Evolutionary conservation across 1,140 invertebrate species (phyloP), one percentile per base, ranked within the genome.

Genomic region (Leptopilina boulardi): DNA sequence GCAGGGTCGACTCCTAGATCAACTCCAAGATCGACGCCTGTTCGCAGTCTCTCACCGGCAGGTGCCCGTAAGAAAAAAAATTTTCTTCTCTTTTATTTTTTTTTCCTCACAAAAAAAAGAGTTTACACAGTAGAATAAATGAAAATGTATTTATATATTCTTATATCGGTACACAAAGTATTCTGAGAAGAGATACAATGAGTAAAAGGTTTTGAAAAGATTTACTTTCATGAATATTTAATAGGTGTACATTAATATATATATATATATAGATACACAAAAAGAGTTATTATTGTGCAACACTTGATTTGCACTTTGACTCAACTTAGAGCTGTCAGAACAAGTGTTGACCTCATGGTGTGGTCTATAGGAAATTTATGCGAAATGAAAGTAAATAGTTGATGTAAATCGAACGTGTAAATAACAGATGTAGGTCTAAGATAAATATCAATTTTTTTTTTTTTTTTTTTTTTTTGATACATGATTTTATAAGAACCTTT

Each of bases 1-100:
- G 92, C 93, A 11, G 92, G 92, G 71, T 95, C 95, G 30, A 96
- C 95, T 2, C 95, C 95, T 0, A 92, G 93, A 59, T 95, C 94
- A 8, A 96, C 95, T 0, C 95, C 95, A 0, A 92, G 94, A 38
- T 92, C 93, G 1, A 95, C 95, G 1, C 95, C 95, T 3, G 93
- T 93, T 0, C 89, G 95, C 66, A 95, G 94, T 73, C 91, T 94
- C 72, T 95, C 95, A 10, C 94, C 94, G 5, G 77, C 80, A 9
- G 78, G 86, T 70, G 54, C 82, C 41, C 84, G 88, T 88, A 80
- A 85, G 85, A 75, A 19, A 54, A n/a, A 75, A 18, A 54, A 15
- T 44, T 47, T 70, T 30, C 13, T 66, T 66, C 26, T 66, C 59
- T 66, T 30, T 66, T 15, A 11, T 54, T n/a, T 18, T 56, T 59